Conservation (phyloP, 2,888 invertebrate species). For the Sisyra terminalis region DNA sequence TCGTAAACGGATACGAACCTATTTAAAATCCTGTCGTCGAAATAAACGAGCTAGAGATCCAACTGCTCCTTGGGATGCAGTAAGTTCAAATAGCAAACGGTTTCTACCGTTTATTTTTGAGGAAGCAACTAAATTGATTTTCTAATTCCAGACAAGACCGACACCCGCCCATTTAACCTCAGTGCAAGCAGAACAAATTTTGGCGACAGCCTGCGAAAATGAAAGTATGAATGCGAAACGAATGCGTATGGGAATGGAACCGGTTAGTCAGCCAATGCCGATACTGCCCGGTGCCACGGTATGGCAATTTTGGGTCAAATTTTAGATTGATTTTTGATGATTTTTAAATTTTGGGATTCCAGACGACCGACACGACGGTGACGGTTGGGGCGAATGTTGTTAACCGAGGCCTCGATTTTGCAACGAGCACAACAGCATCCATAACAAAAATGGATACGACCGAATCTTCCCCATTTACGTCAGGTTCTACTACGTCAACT, state of each 20-base stretch:
- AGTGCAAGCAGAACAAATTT: constrained; percentile 89
- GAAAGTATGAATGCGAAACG: constrained; percentile 95
- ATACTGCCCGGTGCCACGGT: constrained; percentile 48
- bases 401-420: constrained; percentile 24
- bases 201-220: constrained; percentile 93
- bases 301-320: constrained; percentile 18
- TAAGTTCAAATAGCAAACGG: too few species aligned
- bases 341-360: constrained; percentile 14
- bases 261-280: constrained; percentile 81
- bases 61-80: constrained; percentile 69
- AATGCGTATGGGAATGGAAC: constrained; percentile 90
- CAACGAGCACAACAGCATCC: constrained; percentile 21
- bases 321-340: not conserved
- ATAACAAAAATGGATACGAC: constrained; percentile 24
- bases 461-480: constrained; percentile 22
- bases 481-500: constrained; percentile 32
- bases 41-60: constrained; percentile 85
- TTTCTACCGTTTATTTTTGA: not conserved
- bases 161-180: constrained; percentile 94
- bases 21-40: constrained; percentile 86
- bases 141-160: constrained; percentile 65
- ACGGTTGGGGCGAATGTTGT: constrained; percentile 30
- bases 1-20: constrained; percentile 85
- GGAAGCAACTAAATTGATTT: constrained; percentile 7
- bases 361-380: constrained; percentile 43